Percentiles rank a stretch among this genome's conserved stretches.
These are phyloP conservation scores for Pipistrellus pygmaeus DNA, from an alignment of 2,797 vertebrate species.

Conservation along the genomic window DNA sequence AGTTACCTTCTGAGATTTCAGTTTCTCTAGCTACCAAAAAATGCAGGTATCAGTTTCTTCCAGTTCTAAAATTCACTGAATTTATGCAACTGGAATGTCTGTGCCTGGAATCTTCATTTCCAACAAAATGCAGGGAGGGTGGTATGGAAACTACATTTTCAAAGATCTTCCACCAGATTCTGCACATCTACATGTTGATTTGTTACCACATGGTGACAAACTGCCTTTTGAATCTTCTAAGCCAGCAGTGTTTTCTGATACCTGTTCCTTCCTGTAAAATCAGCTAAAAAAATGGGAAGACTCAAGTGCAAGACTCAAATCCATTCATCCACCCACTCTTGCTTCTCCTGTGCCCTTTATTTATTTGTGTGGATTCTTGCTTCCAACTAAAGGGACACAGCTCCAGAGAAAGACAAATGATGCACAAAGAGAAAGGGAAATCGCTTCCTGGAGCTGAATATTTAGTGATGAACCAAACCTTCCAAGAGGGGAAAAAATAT, in stretches of 20 bases:
- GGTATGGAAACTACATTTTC: slow-evolving; percentile 13
- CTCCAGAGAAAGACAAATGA: slow-evolving; percentile 79
- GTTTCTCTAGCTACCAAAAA: slow-evolving; percentile 49
- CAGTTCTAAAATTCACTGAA: neutral
- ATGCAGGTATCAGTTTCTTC: neutral
- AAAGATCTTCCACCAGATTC: neutral
- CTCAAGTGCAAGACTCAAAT: slow-evolving; percentile 31
- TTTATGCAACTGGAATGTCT: neutral
- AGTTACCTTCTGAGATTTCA: slow-evolving; percentile 25
- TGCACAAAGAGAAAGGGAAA: slow-evolving; percentile 77
- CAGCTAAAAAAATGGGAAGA: slow-evolving; percentile 52
- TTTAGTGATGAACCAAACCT: slow-evolving; percentile 81
- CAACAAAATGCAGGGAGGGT: neutral
- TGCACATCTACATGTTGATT: slow-evolving; percentile 42
- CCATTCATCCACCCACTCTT: neutral
- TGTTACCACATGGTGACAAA: neutral
- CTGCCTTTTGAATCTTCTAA: slow-evolving; percentile 68
- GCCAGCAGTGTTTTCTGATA: slow-evolving; percentile 60
- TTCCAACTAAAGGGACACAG: slow-evolving; percentile 66
- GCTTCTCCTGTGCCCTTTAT: slow-evolving; percentile 66
- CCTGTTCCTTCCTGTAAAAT: slow-evolving; percentile 75
- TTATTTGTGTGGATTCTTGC: slow-evolving; percentile 73
- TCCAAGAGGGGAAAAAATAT: slow-evolving; percentile 73
- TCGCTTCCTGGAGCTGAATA: slow-evolving; percentile 81
- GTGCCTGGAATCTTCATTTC: slow-evolving; percentile 8